Evolutionary conservation across 2,113 vertebrate species (phyloP).

Genomic region (Lepus europaeus): DNA sequence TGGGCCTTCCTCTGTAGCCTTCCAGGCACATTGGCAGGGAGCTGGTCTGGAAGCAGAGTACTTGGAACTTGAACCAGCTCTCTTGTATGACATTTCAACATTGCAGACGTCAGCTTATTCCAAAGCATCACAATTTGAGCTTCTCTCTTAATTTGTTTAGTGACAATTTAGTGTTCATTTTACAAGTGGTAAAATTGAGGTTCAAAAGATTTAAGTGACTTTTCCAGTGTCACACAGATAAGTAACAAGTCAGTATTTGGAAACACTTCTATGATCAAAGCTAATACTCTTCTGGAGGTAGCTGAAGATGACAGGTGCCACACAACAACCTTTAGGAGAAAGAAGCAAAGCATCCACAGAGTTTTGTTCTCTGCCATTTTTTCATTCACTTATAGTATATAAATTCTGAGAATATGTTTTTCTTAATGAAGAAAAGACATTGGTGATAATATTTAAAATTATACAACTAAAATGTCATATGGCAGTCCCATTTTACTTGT

Average conservation of each 20-base stretch:
- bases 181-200: background rate
- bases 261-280: background rate
- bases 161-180: background rate
- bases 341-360: background rate
- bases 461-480: background rate
- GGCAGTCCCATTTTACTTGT: background rate
- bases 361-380: background rate
- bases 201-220: background rate
- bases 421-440: background rate
- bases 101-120: too few relatives aligned
- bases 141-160: background rate
- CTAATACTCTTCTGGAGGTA: background rate
- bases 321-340: background rate
- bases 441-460: background rate
- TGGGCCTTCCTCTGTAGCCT: too few relatives aligned
- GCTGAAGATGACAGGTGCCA: background rate
- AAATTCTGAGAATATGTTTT: constrained; percentile 37
- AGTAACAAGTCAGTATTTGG: background rate
- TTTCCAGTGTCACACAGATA: background rate
- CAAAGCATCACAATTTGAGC: too few relatives aligned
- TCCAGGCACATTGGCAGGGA: too few relatives aligned
- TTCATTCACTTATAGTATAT: background rate
- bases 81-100: too few relatives aligned
- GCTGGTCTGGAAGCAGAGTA: too few relatives aligned
- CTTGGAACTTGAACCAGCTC: too few relatives aligned